phyloP scores from a whole-genome alignment of 2,113 vertebrate species.

The Hoplias malabaricus region DNA sequence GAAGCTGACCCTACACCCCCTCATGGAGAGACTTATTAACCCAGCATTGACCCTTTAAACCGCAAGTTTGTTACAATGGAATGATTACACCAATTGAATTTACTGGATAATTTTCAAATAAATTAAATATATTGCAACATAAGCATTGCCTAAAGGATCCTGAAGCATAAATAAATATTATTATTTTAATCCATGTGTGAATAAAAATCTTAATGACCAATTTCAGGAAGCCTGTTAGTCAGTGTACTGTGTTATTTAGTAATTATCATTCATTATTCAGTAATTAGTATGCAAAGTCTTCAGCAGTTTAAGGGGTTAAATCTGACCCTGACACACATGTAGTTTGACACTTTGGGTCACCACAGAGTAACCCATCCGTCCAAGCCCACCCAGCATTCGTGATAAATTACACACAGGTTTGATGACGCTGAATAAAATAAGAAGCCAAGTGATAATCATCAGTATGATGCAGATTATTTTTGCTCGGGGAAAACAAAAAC shows the following conservation, averaged over 20 bases:
- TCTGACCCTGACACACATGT: not conserved
- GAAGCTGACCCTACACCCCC: not conserved
- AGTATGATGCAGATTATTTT: too few relatives aligned
- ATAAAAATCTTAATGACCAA: too few relatives aligned
- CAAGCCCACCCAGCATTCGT: not conserved
- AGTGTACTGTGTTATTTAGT: not conserved
- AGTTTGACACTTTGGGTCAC: not conserved
- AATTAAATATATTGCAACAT: too few relatives aligned
- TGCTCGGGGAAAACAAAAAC: too few relatives aligned
- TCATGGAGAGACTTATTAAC: not conserved
- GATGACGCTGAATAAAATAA: not conserved
- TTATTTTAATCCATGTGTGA: too few relatives aligned
- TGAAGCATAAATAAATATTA: too few relatives aligned
- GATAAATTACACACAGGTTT: not conserved
- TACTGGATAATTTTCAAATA: not conserved
- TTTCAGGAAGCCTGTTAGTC: too few relatives aligned
- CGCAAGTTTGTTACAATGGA: not conserved
- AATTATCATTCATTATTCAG: not conserved
- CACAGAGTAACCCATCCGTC: too few relatives aligned
- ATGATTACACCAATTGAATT: not conserved
- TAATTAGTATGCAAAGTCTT: too few relatives aligned
- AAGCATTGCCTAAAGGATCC: too few relatives aligned
- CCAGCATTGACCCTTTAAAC: not conserved
- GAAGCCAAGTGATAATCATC: not conserved
- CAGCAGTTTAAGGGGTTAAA: not conserved